A percentile compares a stretch with the other conserved stretches of the same genome.
Evolutionary conservation across 2,888 invertebrate genomes (phyloP).

Genomic region (Macrophya annulata): DNA sequence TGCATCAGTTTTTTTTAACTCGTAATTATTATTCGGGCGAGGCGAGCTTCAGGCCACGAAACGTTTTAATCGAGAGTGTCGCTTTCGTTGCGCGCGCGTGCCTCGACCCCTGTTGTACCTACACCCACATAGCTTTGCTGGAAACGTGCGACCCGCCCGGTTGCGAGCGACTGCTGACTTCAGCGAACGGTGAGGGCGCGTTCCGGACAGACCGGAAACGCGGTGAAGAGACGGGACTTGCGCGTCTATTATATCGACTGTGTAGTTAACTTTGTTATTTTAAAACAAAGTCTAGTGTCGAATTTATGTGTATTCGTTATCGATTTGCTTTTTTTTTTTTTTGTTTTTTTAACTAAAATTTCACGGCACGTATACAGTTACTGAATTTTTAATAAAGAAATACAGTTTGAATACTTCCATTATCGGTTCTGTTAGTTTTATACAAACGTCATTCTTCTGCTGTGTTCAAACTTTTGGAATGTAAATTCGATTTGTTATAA

Average conservation of each 20-base stretch:
- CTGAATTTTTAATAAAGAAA: not conserved
- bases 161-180: constrained; percentile 26
- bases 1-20: constrained; percentile 28
- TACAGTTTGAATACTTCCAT: not conserved
- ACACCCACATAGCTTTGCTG: constrained; percentile 40
- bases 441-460: constrained; percentile 3
- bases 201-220: constrained; percentile 40
- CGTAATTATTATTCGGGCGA: constrained; percentile 52
- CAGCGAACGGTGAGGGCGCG: not conserved
- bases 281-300: not conserved
- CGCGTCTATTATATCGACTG: constrained; percentile 26
- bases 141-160: constrained; percentile 46
- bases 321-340: not conserved
- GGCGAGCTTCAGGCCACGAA: constrained; percentile 36
- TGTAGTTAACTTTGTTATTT: constrained; percentile 8
- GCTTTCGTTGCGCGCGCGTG: constrained; percentile 49
- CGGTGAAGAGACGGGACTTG: not conserved
- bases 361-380: not conserved
- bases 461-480: not conserved
- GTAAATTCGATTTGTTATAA: not conserved
- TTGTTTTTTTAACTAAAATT: not conserved
- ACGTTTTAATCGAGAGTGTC: constrained; percentile 54
- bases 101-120: constrained; percentile 42
- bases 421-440: not conserved
- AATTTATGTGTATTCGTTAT: not conserved